Base-by-base conservation (phyloP, 2,888 invertebrate species). In the Rotaria socialis region DNA sequence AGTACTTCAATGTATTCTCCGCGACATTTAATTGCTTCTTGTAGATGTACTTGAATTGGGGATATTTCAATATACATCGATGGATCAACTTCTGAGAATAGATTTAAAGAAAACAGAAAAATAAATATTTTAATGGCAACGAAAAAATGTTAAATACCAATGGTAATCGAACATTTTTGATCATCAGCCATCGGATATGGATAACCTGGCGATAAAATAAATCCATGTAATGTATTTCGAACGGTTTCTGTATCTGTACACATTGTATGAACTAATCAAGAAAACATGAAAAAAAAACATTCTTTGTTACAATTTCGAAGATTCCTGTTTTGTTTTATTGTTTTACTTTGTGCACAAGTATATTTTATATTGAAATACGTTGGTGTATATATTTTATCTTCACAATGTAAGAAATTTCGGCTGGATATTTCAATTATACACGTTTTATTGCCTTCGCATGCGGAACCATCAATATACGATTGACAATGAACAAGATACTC, bases 21-120 rank as follows among this genome's bases (percentile, higher is more conserved):
- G 2, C 47, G 80, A 80, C 80, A 80, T 80, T 47, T 47, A 47
- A 47, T 47, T n/a, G 80, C 11, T 11, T 80, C 80, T n/a, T 47
- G 80, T 47, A 80, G 35, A 11, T n/a, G 43, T 43, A 80, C 24
- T 24, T 80, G 80, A 47, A 80, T 24, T 24, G 80, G 80, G n/a
- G 80, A n/a, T 80, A 80, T n/a, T 80, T 80, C 80, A 80, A 80
- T 80, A 80, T 43, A 80, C 80, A 80, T 80, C 1, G 80, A 80
- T n/a, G 43, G n/a, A 11, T 80, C 80, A 24, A 47, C 80, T 80
- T 80, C 80, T 75, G 24, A 43, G 41, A 7, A 74, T 35, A 35
- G 35, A 35, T 35, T 35, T 35, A 1, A 35, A 35, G 35, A 35
- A 35, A 35, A 35, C 35, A 35, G 41, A 74, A 41, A 19, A 41